Base-by-base conservation (phyloP, 2,888 invertebrate species). In the Nineta flava region DNA sequence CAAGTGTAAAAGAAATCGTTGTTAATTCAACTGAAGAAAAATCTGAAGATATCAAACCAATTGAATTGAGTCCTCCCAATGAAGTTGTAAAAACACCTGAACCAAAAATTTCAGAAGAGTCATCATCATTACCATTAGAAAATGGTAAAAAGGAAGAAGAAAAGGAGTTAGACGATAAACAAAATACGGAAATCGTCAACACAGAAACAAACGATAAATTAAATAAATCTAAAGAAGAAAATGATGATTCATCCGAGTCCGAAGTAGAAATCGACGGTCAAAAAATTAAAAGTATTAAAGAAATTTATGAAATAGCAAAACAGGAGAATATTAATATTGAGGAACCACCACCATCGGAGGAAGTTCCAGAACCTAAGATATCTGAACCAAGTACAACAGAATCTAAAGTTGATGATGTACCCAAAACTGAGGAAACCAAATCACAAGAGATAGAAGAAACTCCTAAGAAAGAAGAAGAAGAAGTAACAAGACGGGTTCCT, bases 201-300 rank as follows among this genome's bases (percentile, higher is more conserved):
- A 59, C 53, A 52, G 57, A 51, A 42, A 57, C 47, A 52, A 59
- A 53, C 50, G 42, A 42, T 15, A 19, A 41, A 41, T 9, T 13
- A 13, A 41, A 41, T 41, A 13, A 42, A 16, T 13, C 55, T 53
- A 51, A 64, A 69, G 47, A 34, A 2, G 49, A 56, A 15, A 63
- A 61, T 52, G 61, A 60, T 2, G 64, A 65, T 21, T 65, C 66
- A 9, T 67, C 68, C 3, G 68, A 68, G 57, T 67, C 67, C 0
- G 68, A 69, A 57, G 64, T 67, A 16, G 68, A 68, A 59, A 67
- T 67, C 38, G 68, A 68, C 53, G 67, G 68, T 1, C 67, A 68
- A 53, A 67, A 67, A 57, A 66, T 67, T 40, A 66, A 68, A 54
- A 66, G 64, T 5, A 62, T 68, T 46, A 65, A 65, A 52, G 65